Evolutionary conservation across 2,797 vertebrate genomes (phyloP).

Genomic region (Leuciscus waleckii): DNA sequence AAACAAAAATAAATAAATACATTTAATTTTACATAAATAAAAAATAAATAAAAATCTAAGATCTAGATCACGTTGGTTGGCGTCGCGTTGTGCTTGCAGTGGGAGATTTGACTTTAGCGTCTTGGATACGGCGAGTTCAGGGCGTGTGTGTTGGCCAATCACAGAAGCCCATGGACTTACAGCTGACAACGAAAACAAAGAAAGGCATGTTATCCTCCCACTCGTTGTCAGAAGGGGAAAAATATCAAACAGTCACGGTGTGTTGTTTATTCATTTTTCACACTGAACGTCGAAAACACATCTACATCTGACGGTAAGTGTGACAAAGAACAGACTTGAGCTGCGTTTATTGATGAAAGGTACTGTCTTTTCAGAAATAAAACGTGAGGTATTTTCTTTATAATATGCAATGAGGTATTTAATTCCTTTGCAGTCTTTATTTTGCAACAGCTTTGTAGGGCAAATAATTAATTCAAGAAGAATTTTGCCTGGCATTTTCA

Average conservation of each 20-base stretch:
- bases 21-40: not conserved
- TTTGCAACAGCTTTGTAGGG: not conserved
- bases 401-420: too few species aligned
- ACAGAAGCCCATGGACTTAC: constrained; percentile 26
- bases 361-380: not conserved
- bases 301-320: constrained; percentile 12
- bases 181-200: constrained; percentile 60
- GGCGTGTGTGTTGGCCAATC: constrained; percentile 49
- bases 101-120: not conserved
- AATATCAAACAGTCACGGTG: not conserved
- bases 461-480: not conserved
- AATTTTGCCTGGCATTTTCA: not conserved
- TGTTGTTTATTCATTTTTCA: not conserved
- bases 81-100: not conserved
- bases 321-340: not conserved
- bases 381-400: not conserved
- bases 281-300: not conserved
- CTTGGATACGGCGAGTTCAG: constrained; percentile 6
- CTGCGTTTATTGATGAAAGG: not conserved
- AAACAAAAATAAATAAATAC: not conserved
- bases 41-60: too few species aligned
- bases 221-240: not conserved
- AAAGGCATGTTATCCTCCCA: constrained; percentile 37
- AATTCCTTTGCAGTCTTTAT: not conserved
- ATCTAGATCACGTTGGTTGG: not conserved